Conservation (phyloP, 1,140 invertebrate species). For the Lepidurus arcticus region DNA sequence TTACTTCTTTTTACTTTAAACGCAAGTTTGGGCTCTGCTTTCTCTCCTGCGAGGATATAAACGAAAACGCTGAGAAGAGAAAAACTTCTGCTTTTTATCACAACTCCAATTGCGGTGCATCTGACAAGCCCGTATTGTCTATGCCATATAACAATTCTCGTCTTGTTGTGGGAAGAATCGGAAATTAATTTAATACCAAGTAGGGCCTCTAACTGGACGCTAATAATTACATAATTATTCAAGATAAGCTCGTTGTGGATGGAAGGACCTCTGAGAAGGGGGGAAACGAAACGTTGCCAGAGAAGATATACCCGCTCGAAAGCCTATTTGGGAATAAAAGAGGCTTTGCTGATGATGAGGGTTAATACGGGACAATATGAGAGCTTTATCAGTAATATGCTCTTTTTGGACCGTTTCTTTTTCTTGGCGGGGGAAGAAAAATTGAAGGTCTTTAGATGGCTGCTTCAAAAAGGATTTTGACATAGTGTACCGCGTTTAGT, state of each 20-base stretch:
- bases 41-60: too few species aligned
- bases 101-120: too few species aligned
- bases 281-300: not conserved
- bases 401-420: not conserved
- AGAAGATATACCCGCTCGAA: not conserved
- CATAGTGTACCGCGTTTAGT: not conserved
- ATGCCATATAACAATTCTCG: too few species aligned
- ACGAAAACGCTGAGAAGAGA: too few species aligned
- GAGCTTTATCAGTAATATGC: slow-evolving; percentile 10
- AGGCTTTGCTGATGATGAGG: slow-evolving; percentile 19
- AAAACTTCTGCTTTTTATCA: too few species aligned
- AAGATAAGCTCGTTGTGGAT: slow-evolving; percentile 3
- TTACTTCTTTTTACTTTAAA: too few species aligned
- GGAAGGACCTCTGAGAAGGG: not conserved
- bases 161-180: too few species aligned
- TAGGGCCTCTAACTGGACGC: not conserved
- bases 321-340: slow-evolving; percentile 14
- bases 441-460: not conserved
- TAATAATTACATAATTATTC: slow-evolving; percentile 16
- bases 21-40: too few species aligned
- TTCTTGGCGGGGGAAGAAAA: not conserved
- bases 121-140: too few species aligned
- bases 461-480: not conserved
- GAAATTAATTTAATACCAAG: too few species aligned
- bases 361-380: not conserved